phyloP scores from a whole-genome alignment of 2,797 vertebrate genomes.

The Toxotes lorentzi region DNA sequence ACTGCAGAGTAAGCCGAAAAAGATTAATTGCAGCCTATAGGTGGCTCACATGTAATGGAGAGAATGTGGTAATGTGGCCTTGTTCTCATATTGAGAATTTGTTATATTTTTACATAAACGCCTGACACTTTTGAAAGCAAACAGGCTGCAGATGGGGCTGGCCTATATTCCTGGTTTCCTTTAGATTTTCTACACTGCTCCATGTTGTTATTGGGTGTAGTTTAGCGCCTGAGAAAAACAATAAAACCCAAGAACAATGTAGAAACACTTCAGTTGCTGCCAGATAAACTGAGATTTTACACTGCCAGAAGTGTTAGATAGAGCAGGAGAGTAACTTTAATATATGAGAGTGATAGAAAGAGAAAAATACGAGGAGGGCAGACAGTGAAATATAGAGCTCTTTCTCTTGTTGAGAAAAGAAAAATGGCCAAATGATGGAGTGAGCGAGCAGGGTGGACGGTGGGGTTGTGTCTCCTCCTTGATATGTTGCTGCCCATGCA shows the following conservation, averaged over 20 bases:
- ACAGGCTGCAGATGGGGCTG: background rate
- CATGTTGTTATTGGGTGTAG: background rate
- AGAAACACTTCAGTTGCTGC: slow-evolving; percentile 46
- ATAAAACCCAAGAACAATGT: slow-evolving; percentile 40
- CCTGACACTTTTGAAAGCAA: background rate
- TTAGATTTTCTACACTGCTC: background rate
- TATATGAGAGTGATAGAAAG: slow-evolving; percentile 45
- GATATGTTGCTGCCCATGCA: slow-evolving; percentile 16
- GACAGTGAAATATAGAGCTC: slow-evolving; percentile 32
- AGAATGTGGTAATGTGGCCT: slow-evolving; percentile 4
- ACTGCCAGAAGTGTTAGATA: slow-evolving; percentile 52
- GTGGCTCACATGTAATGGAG: slow-evolving; percentile 1
- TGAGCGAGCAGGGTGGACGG: slow-evolving; percentile 23
- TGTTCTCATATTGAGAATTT: background rate
- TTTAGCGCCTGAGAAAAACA: slow-evolving; percentile 14
- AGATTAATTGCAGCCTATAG: slow-evolving; percentile 10
- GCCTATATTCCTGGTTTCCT: slow-evolving; percentile 24
- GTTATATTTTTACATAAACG: background rate
- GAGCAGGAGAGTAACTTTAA: slow-evolving; percentile 44
- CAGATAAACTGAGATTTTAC: slow-evolving; percentile 62
- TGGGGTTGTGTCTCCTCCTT: slow-evolving; percentile 6
- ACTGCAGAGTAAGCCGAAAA: background rate
- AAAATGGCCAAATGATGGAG: slow-evolving; percentile 36
- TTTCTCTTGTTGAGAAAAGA: slow-evolving; percentile 29
- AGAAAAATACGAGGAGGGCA: slow-evolving; percentile 32